These are phyloP conservation scores for Sinotaia quadrata DNA, from an alignment of 2,888 invertebrate genomes.

Conservation along the genomic window DNA sequence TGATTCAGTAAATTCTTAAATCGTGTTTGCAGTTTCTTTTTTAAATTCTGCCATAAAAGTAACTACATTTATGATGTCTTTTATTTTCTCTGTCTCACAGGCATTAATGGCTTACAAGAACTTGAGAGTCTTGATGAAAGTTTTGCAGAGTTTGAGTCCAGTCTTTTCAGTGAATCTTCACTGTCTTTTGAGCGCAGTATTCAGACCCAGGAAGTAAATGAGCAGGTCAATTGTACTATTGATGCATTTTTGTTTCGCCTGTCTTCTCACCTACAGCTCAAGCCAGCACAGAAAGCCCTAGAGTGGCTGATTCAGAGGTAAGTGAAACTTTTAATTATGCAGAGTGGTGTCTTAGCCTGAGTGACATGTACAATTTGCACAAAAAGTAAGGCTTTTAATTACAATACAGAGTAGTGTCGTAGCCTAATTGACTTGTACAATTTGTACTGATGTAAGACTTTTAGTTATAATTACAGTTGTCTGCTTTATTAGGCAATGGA, in stretches of 20 bases:
- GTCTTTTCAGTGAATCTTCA: constrained; percentile 84
- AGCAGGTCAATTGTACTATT: constrained; percentile 82
- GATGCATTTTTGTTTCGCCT: constrained; percentile 83
- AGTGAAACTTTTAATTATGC: too few species aligned
- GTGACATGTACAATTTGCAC: too few species aligned
- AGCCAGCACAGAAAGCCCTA: constrained; percentile 88
- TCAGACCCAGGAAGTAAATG: constrained; percentile 82
- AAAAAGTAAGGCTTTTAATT: too few species aligned
- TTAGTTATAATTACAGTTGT: too few species aligned
- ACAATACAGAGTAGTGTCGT: too few species aligned
- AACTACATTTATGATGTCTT: not conserved
- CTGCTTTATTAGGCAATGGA: too few species aligned
- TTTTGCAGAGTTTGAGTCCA: constrained; percentile 83
- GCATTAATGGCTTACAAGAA: constrained; percentile 86
- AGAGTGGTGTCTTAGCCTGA: too few species aligned
- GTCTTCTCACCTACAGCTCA: constrained; percentile 90
- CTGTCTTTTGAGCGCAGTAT: constrained; percentile 86
- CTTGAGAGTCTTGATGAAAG: constrained; percentile 81
- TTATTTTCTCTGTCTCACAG: constrained; percentile 67
- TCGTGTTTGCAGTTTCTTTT: not conserved
- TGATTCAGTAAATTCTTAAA: too few species aligned
- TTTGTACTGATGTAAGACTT: too few species aligned
- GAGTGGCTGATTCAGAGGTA: constrained; percentile 93
- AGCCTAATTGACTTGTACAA: too few species aligned
- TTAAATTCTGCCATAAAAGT: not conserved